Percentiles rank a stretch among this genome's conserved stretches.
These are phyloP conservation scores for Emydocephalus ijimae DNA, from an alignment of 2,113 vertebrate genomes.

Conservation along the genomic window DNA sequence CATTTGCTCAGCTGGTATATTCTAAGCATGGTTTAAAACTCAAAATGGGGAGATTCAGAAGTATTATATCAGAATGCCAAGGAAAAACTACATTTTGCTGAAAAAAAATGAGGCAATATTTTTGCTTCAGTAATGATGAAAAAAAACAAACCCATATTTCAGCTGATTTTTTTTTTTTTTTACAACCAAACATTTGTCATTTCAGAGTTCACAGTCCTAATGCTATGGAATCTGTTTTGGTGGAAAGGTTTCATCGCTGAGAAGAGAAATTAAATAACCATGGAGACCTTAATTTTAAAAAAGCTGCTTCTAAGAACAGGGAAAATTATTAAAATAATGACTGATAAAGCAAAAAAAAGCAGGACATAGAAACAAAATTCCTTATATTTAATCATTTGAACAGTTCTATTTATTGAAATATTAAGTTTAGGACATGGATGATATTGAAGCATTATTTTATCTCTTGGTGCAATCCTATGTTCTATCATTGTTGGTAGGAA, in stretches of 20 bases:
- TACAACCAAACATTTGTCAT: not conserved
- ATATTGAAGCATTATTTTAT: not conserved
- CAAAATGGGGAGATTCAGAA: slow-evolving; percentile 24
- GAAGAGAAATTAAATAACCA: not conserved
- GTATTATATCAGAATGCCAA: fast-evolving
- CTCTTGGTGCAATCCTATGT: not conserved
- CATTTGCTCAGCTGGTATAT: slow-evolving; percentile 3
- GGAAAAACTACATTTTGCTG: not conserved
- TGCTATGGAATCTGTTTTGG: not conserved
- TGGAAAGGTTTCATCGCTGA: not conserved
- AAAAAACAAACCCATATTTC: not conserved
- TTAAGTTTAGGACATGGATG: not conserved
- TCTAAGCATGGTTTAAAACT: not conserved
- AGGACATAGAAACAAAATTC: not conserved
- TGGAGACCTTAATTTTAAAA: not conserved
- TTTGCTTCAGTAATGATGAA: slow-evolving; percentile 10
- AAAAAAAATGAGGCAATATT: not conserved
- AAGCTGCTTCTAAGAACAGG: not conserved
- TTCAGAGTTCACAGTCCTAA: slow-evolving; percentile 15
- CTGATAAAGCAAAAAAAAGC: not conserved
- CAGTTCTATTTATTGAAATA: not conserved
- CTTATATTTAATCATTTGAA: not conserved
- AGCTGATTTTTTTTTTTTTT: not conserved
- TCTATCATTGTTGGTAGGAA: not conserved
- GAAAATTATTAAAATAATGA: not conserved